Conservation (phyloP, 2,113 vertebrate species). For the Grammomys dolichurus region DNA sequence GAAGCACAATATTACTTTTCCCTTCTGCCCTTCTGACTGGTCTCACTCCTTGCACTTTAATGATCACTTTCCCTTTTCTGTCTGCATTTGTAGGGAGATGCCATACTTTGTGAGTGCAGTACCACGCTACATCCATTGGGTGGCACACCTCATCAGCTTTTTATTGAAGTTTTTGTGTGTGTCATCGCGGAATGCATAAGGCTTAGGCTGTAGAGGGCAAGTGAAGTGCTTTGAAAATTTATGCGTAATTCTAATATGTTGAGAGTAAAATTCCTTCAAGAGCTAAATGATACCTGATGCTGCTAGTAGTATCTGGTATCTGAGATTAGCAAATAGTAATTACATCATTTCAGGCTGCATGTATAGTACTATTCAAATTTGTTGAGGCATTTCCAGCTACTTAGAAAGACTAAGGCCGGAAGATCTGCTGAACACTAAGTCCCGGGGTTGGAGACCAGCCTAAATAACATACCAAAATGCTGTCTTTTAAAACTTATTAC, state of each 20-base stretch:
- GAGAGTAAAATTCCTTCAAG: slow-evolving; percentile 55
- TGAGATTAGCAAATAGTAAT: slow-evolving; percentile 39
- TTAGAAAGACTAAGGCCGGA: not conserved
- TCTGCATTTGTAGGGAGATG: slow-evolving; percentile 26
- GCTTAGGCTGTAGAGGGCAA: slow-evolving; percentile 30
- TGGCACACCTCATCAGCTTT: slow-evolving; percentile 73
- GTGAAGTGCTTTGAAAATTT: slow-evolving; percentile 34
- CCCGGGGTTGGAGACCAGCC: not conserved
- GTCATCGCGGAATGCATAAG: not conserved
- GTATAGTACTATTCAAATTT: not conserved
- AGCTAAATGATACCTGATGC: not conserved
- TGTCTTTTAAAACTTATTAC: not conserved
- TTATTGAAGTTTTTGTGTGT: slow-evolving; percentile 31
- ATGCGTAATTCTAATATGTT: slow-evolving; percentile 52
- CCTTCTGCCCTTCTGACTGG: slow-evolving; percentile 26
- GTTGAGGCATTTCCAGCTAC: not conserved
- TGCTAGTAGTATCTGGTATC: not conserved
- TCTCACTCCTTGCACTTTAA: not conserved
- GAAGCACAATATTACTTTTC: not conserved
- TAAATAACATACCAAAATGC: not conserved
- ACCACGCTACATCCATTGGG: slow-evolving; percentile 66
- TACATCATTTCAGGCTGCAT: not conserved
- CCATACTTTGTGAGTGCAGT: slow-evolving; percentile 61
- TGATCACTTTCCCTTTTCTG: slow-evolving; percentile 12
- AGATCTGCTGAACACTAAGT: not conserved